Percentiles rank a stretch among this genome's conserved stretches.
Conservation (phyloP, 2,888 invertebrate genomes). For the Chrysodeixis includens region DNA sequence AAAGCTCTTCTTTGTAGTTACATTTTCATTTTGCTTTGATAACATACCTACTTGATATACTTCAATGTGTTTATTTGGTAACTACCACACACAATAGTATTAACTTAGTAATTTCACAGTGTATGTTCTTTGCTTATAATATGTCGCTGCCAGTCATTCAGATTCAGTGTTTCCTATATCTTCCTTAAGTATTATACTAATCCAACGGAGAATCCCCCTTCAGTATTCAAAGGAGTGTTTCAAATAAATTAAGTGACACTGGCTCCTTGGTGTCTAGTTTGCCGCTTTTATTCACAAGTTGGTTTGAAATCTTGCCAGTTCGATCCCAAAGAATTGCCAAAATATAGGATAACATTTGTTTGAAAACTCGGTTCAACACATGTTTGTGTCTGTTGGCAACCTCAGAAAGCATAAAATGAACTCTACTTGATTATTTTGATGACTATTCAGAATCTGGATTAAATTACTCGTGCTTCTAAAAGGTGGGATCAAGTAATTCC, state of each 20-base stretch:
- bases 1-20: too few relatives aligned
- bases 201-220: not conserved
- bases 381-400: not conserved
- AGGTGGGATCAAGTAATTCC: not conserved
- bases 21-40: too few relatives aligned
- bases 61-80: too few relatives aligned
- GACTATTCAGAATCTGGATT: not conserved
- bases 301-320: constrained; percentile 75
- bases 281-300: constrained; percentile 70
- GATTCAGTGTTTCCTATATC: not conserved
- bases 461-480: not conserved
- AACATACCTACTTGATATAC: too few relatives aligned
- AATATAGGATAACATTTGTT: constrained; percentile 39
- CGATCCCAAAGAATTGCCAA: constrained; percentile 41
- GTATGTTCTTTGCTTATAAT: too few relatives aligned
- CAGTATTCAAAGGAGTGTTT: constrained; percentile 30
- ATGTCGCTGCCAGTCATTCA: too few relatives aligned
- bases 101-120: too few relatives aligned
- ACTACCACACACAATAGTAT: too few relatives aligned
- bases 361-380: constrained; percentile 8
- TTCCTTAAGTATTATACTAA: not conserved
- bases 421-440: constrained; percentile 1
- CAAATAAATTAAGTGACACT: constrained; percentile 44
- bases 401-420: not conserved
- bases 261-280: constrained; percentile 34